Percentiles rank a stretch among this genome's conserved stretches.
phyloP scores from a whole-genome alignment of 2,888 invertebrate genomes.

The Drosophila fulvimacula region DNA sequence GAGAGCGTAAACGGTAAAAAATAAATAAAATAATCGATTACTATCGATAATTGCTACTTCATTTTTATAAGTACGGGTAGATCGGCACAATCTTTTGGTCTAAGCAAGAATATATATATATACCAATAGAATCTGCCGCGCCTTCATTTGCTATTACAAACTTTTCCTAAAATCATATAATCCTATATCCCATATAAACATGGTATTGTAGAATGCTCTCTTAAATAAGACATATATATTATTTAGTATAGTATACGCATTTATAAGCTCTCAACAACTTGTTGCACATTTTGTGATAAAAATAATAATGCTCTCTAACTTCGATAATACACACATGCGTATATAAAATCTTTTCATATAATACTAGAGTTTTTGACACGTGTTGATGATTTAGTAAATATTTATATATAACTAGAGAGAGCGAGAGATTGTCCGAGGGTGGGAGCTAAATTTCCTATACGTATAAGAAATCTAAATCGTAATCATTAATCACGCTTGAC shows the following conservation, averaged over 20 bases:
- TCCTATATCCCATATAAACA: no score
- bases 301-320: not conserved
- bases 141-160: not conserved
- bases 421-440: not conserved
- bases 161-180: no score
- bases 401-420: not conserved
- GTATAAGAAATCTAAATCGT: constrained; percentile 33
- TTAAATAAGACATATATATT: no score
- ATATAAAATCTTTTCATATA: constrained; percentile 14
- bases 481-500: constrained; percentile 67
- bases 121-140: not conserved
- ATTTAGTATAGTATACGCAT: no score
- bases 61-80: not conserved
- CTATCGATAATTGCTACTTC: no score
- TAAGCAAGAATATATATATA: not conserved
- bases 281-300: constrained; percentile 1
- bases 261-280: not conserved
- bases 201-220: no score
- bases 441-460: constrained; percentile 1
- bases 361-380: constrained; percentile 19
- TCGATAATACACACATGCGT: not conserved
- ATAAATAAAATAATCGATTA: no score
- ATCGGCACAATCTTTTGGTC: not conserved
- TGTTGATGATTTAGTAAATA: constrained; percentile 32
- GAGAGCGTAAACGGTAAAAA: no score